Evolutionary conservation across 2,113 vertebrate species (phyloP).

Genomic region (Dicaeum eximium): DNA sequence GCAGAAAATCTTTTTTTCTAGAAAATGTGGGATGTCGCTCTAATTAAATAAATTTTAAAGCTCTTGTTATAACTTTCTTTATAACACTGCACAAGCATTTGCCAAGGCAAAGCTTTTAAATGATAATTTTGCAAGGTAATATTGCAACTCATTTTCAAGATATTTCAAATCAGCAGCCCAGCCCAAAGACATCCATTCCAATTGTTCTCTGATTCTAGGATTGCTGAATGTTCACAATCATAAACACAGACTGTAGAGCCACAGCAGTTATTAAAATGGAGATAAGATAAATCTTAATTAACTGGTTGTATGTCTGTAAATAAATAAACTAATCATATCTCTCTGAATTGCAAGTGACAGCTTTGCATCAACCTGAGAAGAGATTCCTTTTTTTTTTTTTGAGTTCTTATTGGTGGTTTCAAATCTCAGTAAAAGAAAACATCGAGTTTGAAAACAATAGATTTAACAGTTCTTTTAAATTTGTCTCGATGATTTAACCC

Average conservation of each 20-base stretch:
- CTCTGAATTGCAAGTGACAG: not conserved
- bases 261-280: conserved; percentile 43
- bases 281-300: conserved; percentile 64
- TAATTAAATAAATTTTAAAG: not conserved
- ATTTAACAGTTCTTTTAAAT: not conserved
- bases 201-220: conserved; percentile 22
- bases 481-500: not conserved
- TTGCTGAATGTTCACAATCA: conserved; percentile 28
- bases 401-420: not conserved
- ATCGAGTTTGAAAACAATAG: not conserved
- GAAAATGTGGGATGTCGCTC: not conserved
- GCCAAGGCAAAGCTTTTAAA: conserved; percentile 4
- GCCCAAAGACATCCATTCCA: conserved; percentile 7
- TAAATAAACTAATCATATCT: conserved; percentile 41
- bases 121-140: not conserved
- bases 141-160: conserved; percentile 13
- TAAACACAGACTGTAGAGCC: conserved; percentile 19
- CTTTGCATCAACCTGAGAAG: not conserved
- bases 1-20: not conserved
- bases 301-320: conserved; percentile 23
- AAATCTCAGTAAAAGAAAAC: not conserved
- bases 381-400: not conserved
- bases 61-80: not conserved
- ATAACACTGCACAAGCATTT: not conserved
- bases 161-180: conserved; percentile 27